Evolutionary conservation across 2,797 vertebrate genomes (phyloP).

Genomic region (Cuculus canorus): DNA sequence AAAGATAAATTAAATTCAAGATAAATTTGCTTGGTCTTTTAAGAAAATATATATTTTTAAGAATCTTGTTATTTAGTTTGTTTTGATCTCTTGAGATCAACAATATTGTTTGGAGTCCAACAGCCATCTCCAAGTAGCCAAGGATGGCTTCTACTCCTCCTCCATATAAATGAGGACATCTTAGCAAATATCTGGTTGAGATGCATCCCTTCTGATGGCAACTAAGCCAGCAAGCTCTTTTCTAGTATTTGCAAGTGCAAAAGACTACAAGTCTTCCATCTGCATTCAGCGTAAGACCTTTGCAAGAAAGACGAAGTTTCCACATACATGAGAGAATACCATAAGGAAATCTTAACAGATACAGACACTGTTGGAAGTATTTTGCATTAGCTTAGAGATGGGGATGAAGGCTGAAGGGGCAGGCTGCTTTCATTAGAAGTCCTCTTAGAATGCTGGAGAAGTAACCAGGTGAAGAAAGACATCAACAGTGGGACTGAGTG

Average conservation of each 20-base stretch:
- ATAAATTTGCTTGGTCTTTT: background rate
- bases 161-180: background rate
- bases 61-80: background rate
- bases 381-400: background rate
- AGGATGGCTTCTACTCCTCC: background rate
- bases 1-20: background rate
- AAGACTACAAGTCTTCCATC: background rate
- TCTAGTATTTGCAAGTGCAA: background rate
- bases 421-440: background rate
- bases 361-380: background rate
- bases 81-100: background rate
- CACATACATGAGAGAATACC: fast-evolving
- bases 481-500: no score
- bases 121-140: background rate
- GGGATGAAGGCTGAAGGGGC: background rate
- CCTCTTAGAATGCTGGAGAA: background rate
- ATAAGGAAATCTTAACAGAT: background rate
- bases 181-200: background rate
- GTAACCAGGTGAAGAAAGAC: background rate
- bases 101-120: background rate
- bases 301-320: background rate
- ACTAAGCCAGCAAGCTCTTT: background rate
- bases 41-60: background rate
- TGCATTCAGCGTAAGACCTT: background rate
- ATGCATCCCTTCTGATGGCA: background rate